Base-by-base conservation (phyloP, 2,797 vertebrate species). In the Vipera ursinii region DNA sequence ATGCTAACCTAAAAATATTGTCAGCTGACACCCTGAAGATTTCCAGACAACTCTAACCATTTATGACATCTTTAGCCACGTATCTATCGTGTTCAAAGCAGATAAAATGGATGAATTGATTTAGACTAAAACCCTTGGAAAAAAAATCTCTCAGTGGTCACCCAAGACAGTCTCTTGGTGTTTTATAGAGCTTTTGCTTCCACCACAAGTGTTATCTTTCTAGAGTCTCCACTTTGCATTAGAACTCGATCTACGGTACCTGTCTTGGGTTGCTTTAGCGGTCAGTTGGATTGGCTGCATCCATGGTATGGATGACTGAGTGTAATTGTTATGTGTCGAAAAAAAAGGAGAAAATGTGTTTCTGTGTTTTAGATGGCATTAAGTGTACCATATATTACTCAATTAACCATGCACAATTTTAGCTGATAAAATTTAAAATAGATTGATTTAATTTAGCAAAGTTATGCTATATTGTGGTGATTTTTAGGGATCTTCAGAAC, bases 51-150 rank as follows among this genome's bases (percentile, higher is more conserved):
- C 97, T 97, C 94, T 97, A 98, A 97, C 97, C 98, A 98, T 97
- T 98, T 98, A 97, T 98, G 98, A 98, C 98, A 98, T 98, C 95
- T 97, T 96, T 95, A 93, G 96, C 78, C 95, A 95, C 94, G 93
- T 96, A 95, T 93, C 69, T 92, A 90, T 95, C 95, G 93, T 95
- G 96, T 96, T 97, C 96, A 96, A 96, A 97, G 96, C 96, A 97
- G 95, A 97, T 98, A 95, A 97, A 98, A 96, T 97, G 97, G 96
- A 96, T 88, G 97, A 95, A 98, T 98, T 98, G 97, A 97, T 98
- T 98, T 98, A 97, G 96, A 95, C 96, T 94, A 97, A 98, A 98
- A 97, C 93, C 96, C 96, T 94, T 92, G 95, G n/a, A n/a, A 96
- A 94, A 97, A 96, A 96, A 97, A 96, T 97, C 97, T 97, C 97